Percentiles rank a stretch among this genome's conserved stretches.
Conservation (phyloP, 2,888 invertebrate species). For the Gonocerus acuteangulatus region DNA sequence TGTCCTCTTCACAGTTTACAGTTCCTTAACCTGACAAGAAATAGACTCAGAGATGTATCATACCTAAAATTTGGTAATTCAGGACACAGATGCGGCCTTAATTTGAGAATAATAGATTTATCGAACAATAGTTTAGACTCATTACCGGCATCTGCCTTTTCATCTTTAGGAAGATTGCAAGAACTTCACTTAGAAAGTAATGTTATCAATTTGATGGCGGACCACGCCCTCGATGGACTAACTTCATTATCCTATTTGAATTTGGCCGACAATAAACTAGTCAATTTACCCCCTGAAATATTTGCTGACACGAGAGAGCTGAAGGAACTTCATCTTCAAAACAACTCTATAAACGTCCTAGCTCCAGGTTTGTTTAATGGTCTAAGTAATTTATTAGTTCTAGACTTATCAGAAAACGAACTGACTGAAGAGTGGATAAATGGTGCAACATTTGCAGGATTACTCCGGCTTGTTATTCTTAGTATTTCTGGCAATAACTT, state of each 20-base stretch:
- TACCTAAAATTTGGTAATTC: slow-evolving; percentile 59
- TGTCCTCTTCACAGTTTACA: slow-evolving; percentile 68
- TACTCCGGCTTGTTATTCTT: slow-evolving; percentile 66
- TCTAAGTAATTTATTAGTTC: slow-evolving; percentile 62
- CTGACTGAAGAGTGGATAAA: slow-evolving; percentile 76
- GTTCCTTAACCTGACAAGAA: slow-evolving; percentile 69
- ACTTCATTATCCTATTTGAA: slow-evolving; percentile 63
- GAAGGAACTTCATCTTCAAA: slow-evolving; percentile 71
- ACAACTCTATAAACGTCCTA: slow-evolving; percentile 72
- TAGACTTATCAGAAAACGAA: slow-evolving; percentile 72
- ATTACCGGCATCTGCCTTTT: slow-evolving; percentile 62
- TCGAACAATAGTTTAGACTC: slow-evolving; percentile 71
- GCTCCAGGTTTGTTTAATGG: slow-evolving; percentile 73
- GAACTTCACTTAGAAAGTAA: slow-evolving; percentile 70
- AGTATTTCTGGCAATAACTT: slow-evolving; percentile 71
- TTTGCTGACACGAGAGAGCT: slow-evolving; percentile 70
- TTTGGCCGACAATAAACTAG: slow-evolving; percentile 71
- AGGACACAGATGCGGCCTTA: slow-evolving; percentile 60
- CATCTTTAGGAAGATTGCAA: slow-evolving; percentile 61
- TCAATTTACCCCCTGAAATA: slow-evolving; percentile 71
- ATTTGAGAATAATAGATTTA: slow-evolving; percentile 61
- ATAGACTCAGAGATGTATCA: slow-evolving; percentile 65
- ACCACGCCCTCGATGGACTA: slow-evolving; percentile 69
- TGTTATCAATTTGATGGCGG: slow-evolving; percentile 65
- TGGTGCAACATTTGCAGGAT: slow-evolving; percentile 67